Evolutionary conservation across 2,113 vertebrate genomes (phyloP), one percentile per base, ranked within the genome.

Genomic region (Neomonachus schauinslandi): DNA sequence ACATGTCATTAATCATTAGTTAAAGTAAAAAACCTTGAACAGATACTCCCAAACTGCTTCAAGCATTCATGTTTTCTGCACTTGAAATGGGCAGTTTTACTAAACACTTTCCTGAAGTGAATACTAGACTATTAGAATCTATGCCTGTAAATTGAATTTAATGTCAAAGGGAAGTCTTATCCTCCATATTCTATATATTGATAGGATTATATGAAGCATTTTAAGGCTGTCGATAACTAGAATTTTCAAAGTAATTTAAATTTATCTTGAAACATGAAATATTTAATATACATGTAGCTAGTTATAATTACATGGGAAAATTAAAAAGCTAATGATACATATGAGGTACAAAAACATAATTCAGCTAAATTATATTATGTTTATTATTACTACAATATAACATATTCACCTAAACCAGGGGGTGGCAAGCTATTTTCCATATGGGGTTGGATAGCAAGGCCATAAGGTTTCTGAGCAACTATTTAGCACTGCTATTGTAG

Each of bases 181-280:
- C 24, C 5, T 89, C 9, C 31, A 63, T 86, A 51, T 55, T 81
- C 26, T 63, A 12, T 76, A 63, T 0, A n/a, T 76, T 39, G 14
- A 13, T 57, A 51, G 0, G 28, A 19, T 9, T 31, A 2, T 49
- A 21, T 76, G 5, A 72, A 46, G 31, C 22, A 89, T 24, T 61
- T 93, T 57, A 74, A 46, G 53, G 28, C 22, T 85, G 7, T 76
- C 16, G 61, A 57, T 46, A 95, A 59, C 16, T 31, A 85, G 3
- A 89, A 85, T 81, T 72, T 71, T 67, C 9, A 72, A 67, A 36
- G 61, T 42, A 72, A 4, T 4, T 85, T 61, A 42, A 26, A 55
- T 49, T 76, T 53, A 63, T 69, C 92, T 95, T 92, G 5, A 84
- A 97, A 80, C 7, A 59, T n/a, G 19, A 74, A 69, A 82, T 84